Evolutionary conservation across 2,113 vertebrate species (phyloP), one percentile per base, ranked within the genome.

Genomic region (Oryzias curvinotus): DNA sequence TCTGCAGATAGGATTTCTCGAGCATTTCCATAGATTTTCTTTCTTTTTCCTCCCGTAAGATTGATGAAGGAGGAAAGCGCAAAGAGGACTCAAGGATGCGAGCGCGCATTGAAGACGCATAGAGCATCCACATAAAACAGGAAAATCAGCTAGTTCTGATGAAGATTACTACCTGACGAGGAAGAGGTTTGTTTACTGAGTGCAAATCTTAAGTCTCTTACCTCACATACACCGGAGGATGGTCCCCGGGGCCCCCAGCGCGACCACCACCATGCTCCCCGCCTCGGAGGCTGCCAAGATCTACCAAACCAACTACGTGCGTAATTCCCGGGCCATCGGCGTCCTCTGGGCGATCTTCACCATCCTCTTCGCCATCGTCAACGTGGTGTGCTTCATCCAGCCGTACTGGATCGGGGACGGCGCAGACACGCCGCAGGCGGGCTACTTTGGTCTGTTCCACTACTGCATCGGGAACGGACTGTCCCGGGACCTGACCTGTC

Each of bases 361-460:
- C 90, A 95, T 98, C 87, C 94, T 95, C 87, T 98, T 99, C 80
- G 96, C 96, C 85, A 98, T 99, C 80, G 95, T 99, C 68, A 98
- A 96, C 88, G 96, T 99, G 91, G 97, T 98, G 85, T 96, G 95
- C 86, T 99, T 98, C 89, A 97, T 98, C 86, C 96, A 98, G 93
- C 96, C 97, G 30, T 99, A 98, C 93, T 99, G 96, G 97, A 98
- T 99, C 85, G 97, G 97, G 26, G 97, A 99, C 88, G 96, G 96
- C 72, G 90, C 92, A 90, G 94, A 98, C 90, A 98, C 95, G 21
- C 97, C 96, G 49, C 95, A 97, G 92, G 94, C 94, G 57, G 97
- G 97, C 64, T 97, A 98, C 93, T 99, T 99, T 90, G 96, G 97
- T 73, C 95, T 98, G 61, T 98, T 98, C 91, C 96, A 98, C 93